Base-by-base conservation (phyloP, 2,888 invertebrate species). In the Dorcus hopei region DNA sequence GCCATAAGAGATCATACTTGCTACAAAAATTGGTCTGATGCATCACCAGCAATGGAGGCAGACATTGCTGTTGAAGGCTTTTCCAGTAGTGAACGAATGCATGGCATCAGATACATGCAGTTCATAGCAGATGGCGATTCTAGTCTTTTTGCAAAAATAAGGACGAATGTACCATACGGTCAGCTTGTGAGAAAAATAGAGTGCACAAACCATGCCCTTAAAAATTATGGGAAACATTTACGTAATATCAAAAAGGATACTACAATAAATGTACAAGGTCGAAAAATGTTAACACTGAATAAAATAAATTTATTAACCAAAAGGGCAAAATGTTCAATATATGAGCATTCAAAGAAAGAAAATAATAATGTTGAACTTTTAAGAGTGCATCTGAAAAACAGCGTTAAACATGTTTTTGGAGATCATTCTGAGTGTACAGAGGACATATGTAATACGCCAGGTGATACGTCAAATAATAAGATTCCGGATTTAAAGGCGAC, bases 121-220 rank as follows among this genome's bases (percentile, higher is more conserved):
- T 59, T 70, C 45, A 63, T 73, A 3, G 70, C 70, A 9, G 72
- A 70, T 58, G 72, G 72, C n/a, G 73, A 75, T 57, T 65, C 69
- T 3, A 70, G 65, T 26, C 70, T 71, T 2, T 72, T 66, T 47
- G 58, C 62, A n/a, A 57, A 56, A 52, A 63, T 71, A 8, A n/a
- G 59, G 9, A 61, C 66, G 49, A 52, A 55, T 14, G 55, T 65
- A 9, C 58, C 65, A 5, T 71, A 72, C 52, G 48, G 61, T 1
- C 54, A 65, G 23, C 72, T 69, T 64, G 59, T 70, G 5, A 68
- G 71, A 51, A 73, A 72, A 57, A 52, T 42, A 38, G 45, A 47
- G n/a, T 53, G 53, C 14, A 53, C 14, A 1, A 71, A 71, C 54
- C 71, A 74, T 58, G 52, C 71, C n/a, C 49, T 66, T 5, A 59